Evolutionary conservation across 2,797 vertebrate genomes (phyloP), one percentile per base, ranked within the genome.

Genomic region (Catamblyrhynchus diadema): DNA sequence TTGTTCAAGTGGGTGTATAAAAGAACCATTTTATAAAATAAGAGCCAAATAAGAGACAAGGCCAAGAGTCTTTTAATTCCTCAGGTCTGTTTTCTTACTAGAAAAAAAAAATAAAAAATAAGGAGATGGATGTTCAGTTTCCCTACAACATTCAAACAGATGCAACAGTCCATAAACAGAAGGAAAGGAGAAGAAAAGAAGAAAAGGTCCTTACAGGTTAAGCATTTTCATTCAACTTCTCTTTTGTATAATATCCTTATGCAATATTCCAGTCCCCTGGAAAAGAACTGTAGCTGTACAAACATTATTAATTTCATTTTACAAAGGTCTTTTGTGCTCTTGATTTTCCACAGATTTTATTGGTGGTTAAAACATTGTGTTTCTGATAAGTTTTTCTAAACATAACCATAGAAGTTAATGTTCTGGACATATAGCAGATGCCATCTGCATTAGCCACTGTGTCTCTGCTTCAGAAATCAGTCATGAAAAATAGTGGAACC

Each of bases 121-220:
- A 7, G 47, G 8, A 28, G 4, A 16, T 16, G 30, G 9, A 12
- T 73, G 35, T 88, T 84, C 59, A 18, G n/a, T 77, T 94, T 73
- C 25, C 28, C 18, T 87, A 39, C 27, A 87, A 71, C 21, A 37
- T 93, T 85, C 73, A 81, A 91, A 81, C 42, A 89, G 57, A 93
- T 23, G 18, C 0, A 9, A 45, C 54, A 48, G 19, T 69, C 24
- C 69, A 48, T 45, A 87, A 93, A 83, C 42, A 93, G 79, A 80
- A 87, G 20, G 30, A 94, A 92, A 89, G 65, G 39, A 67, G 35
- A 87, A 83, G n/a, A 84, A 82, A 92, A 80, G 53, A 89, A 72
- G 30, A 74, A 91, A 94, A 86, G 8, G 42, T 48, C 39, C 16
- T 72, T 42, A 75, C 21, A 94, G 24, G 27, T 91, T 70, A 96